Base-by-base conservation (phyloP, 2,797 vertebrate genomes). In the Euphonia xanthogaster region DNA sequence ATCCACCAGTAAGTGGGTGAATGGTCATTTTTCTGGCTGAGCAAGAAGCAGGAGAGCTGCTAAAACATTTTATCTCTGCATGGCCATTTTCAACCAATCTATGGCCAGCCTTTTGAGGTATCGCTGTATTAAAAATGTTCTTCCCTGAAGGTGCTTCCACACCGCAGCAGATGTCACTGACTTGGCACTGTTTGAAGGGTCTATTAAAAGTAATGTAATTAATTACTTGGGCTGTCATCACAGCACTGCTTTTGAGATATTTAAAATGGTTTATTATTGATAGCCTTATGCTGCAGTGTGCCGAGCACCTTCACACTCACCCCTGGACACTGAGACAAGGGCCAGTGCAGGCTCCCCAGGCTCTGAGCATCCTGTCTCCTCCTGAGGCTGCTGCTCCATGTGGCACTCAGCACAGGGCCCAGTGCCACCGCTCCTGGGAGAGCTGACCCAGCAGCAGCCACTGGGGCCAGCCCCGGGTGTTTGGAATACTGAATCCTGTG, bases 191-290 rank as follows among this genome's bases (percentile, higher is more conserved):
- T 95, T 94, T 90, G 95, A 97, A 97, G 77, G 91, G 85, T 96
- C 98, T 98, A 98, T 98, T 98, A 98, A 98, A 98, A 98, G 98
- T 94, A 95, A 97, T 75, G 90, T 92, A 97, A 98, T 98, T 97
- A 96, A 96, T 97, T 96, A 93, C 91, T 93, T 57, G 94, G 90
- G 95, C 93, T 98, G 97, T 98, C 98, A 98, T 97, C 97, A 92
- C 81, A 86, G 87, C 50, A 73, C 90, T 82, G 74, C 92, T 95
- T 97, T 96, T 96, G 91, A 97, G 96, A 76, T 92, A 83, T 87
- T 93, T 94, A 55, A 95, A 97, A 88, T 81, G 91, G 94, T 92
- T 91, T 92, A 95, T 96, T 96, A 94, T 91, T 94, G 95, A 94
- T 95, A 91, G 96, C 65, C 63, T 55, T 53, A 76, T 65, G 83